These are phyloP conservation scores for Bombyx mori DNA, from an alignment of 1,140 invertebrate genomes.

Conservation along the genomic window ASM3026992v2 NC_085131.1:964501-965000, in stretches of 20 bases:
- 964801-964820: constrained; percentile 49
- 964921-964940: no score
- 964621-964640: constrained; percentile 1
- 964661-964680: not conserved
- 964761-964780: constrained; percentile 63
- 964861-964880: constrained; percentile 11
- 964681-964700: constrained; percentile 32
- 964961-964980: no score
- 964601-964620: constrained; percentile 14
- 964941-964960: no score
- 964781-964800: constrained; percentile 57
- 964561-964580: constrained; percentile 49
- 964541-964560: constrained; percentile 47
- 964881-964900: constrained; percentile 5
- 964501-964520: not conserved
- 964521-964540: constrained; percentile 20
- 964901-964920: no score
- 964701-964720: constrained; percentile 60
- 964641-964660: constrained; percentile 1
- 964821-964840: constrained; percentile 27
- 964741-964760: constrained; percentile 67
- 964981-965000: no score
- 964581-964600: constrained; percentile 59
- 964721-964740: constrained; percentile 49
- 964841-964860: constrained; percentile 12